Conservation (phyloP, 2,888 invertebrate species). For the Temnothorax unifasciatus region DNA sequence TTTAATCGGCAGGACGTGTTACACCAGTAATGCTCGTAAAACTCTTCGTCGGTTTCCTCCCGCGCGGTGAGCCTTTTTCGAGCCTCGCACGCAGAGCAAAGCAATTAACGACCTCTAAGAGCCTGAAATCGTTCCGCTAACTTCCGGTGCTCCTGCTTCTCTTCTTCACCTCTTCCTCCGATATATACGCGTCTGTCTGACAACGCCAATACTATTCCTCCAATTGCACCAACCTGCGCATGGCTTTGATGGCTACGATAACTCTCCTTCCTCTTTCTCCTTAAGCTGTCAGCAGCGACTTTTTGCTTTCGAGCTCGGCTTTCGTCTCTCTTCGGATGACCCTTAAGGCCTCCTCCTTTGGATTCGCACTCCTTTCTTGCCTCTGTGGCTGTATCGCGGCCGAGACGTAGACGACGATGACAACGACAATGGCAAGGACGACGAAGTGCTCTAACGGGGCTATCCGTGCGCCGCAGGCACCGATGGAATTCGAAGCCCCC, state of each 20-base stretch:
- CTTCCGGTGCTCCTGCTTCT: conserved; percentile 31
- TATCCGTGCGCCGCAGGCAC: conserved; percentile 59
- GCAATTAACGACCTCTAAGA: conserved; percentile 70
- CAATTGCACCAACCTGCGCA: conserved; percentile 64
- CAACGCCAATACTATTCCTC: conserved; percentile 62
- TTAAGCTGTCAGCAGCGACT: background rate
- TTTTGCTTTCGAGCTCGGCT: conserved; percentile 12
- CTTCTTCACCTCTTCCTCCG: conserved; percentile 20
- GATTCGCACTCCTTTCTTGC: conserved; percentile 39
- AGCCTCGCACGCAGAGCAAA: conserved; percentile 40
- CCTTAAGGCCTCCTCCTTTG: background rate
- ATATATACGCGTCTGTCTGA: conserved; percentile 17
- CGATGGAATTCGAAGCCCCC: conserved; percentile 55
- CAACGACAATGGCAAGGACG: conserved; percentile 35
- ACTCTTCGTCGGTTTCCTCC: conserved; percentile 27
- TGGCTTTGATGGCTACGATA: conserved; percentile 69
- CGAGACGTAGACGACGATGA: conserved; percentile 2
- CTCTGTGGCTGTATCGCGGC: conserved; percentile 23
- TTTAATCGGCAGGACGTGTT: conserved; percentile 37
- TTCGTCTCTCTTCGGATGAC: background rate
- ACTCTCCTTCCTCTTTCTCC: conserved; percentile 47
- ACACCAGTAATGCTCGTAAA: conserved; percentile 44
- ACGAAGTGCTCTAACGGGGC: conserved; percentile 54
- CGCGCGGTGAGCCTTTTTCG: background rate
- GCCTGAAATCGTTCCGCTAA: conserved; percentile 60